Percentiles rank a stretch among this genome's conserved stretches.
Conservation (phyloP, 2,888 invertebrate species). For the Drosophila lutescens region DNA sequence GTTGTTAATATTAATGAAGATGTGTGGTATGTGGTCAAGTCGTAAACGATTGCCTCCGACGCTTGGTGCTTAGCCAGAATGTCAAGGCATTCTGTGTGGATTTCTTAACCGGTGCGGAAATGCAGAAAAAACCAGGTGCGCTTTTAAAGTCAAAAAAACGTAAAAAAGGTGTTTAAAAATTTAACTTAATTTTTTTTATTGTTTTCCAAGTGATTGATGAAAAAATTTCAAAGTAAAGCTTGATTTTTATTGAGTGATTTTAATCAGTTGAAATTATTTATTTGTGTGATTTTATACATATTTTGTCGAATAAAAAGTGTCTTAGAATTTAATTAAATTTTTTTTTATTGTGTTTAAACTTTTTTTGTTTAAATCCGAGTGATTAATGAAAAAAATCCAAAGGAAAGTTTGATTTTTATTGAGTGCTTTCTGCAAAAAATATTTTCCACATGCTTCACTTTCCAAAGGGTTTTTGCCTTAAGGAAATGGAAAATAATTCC, state of each 20-base stretch:
- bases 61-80: not conserved
- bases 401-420: not conserved
- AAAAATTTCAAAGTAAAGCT: too few species aligned
- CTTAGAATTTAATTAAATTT: too few species aligned
- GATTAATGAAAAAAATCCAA: not conserved
- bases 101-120: not conserved
- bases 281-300: too few species aligned
- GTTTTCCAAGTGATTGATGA: too few species aligned
- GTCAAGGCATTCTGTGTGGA: slow-evolving; percentile 3
- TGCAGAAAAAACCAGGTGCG: slow-evolving; percentile 8
- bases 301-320: too few species aligned
- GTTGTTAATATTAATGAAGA: slow-evolving; percentile 32
- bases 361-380: too few species aligned
- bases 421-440: not conserved
- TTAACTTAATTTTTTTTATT: too few species aligned
- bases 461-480: not conserved
- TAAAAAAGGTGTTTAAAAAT: too few species aligned
- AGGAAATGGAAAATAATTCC: slow-evolving; percentile 1
- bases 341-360: too few species aligned
- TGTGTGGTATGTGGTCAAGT: not conserved
- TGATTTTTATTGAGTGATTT: too few species aligned
- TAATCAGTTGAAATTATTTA: too few species aligned
- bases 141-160: not conserved
- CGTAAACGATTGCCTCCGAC: not conserved
- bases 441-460: not conserved